Percentiles rank a stretch among this genome's conserved stretches.
phyloP scores from a whole-genome alignment of 2,888 invertebrate species.

The Ennomos fuscantarius region DNA sequence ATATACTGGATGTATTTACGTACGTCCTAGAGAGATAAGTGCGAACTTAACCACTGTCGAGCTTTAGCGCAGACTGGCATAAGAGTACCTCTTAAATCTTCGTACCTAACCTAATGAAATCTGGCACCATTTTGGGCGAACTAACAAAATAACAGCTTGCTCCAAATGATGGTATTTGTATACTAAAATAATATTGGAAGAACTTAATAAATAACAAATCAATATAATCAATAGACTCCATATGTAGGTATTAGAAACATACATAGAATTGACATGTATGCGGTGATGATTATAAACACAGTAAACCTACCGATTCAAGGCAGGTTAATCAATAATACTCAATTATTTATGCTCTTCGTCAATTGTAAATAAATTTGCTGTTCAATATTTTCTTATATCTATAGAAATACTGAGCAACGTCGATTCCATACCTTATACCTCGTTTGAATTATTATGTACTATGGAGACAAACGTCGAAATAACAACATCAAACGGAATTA shows the following conservation, averaged over 20 bases:
- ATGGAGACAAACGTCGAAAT: slow-evolving; percentile 59
- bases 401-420: slow-evolving; percentile 84
- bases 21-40: no score
- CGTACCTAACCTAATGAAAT: slow-evolving; percentile 53
- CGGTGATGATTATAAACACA: slow-evolving; percentile 38
- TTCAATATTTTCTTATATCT: slow-evolving; percentile 74
- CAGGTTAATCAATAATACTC: slow-evolving; percentile 46
- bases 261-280: slow-evolving; percentile 34
- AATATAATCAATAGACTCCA: slow-evolving; percentile 39
- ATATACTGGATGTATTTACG: no score
- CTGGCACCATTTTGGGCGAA: slow-evolving; percentile 51
- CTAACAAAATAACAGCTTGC: slow-evolving; percentile 59
- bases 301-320: slow-evolving; percentile 52
- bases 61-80: no score
- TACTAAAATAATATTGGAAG: slow-evolving; percentile 63
- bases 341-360: slow-evolving; percentile 65
- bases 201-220: slow-evolving; percentile 56
- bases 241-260: slow-evolving; percentile 28
- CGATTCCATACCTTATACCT: slow-evolving; percentile 70
- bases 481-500: slow-evolving; percentile 63
- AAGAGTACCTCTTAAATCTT: not conserved
- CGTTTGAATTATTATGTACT: slow-evolving; percentile 54
- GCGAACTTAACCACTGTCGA: no score
- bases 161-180: slow-evolving; percentile 44
- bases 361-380: slow-evolving; percentile 74